Evolutionary conservation across 2,888 invertebrate species (phyloP).

Genomic region (Sinotaia quadrata): DNA sequence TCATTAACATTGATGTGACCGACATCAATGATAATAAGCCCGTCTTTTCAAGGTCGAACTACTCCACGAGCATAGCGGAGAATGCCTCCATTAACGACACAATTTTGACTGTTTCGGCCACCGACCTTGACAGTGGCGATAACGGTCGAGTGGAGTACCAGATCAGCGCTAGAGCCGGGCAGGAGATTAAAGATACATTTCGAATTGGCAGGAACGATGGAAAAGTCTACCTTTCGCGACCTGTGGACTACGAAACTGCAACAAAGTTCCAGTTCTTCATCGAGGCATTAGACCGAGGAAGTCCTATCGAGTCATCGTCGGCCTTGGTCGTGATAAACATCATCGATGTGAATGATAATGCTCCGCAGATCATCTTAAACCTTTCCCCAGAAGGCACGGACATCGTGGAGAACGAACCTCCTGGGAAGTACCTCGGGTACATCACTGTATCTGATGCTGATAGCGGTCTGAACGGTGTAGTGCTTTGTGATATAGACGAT

Average conservation of each 20-base stretch:
- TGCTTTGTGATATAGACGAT: conserved; percentile 32
- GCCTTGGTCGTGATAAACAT: conserved; percentile 76
- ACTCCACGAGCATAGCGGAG: conserved; percentile 54
- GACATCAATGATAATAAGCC: conserved; percentile 64
- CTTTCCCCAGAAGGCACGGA: conserved; percentile 82
- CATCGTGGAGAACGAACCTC: conserved; percentile 79
- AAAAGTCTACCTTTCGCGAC: conserved; percentile 83
- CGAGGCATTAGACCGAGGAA: conserved; percentile 54
- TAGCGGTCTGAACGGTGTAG: conserved; percentile 47
- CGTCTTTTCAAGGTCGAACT: conserved; percentile 47
- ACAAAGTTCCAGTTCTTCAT: conserved; percentile 82
- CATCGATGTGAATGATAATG: conserved; percentile 89
- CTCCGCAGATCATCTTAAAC: conserved; percentile 86
- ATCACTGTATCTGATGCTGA: conserved; percentile 80
- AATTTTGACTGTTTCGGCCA: conserved; percentile 79
- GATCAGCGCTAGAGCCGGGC: conserved; percentile 56
- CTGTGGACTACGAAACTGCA: conserved; percentile 87
- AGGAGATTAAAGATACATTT: conserved; percentile 51
- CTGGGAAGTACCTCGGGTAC: conserved; percentile 93
- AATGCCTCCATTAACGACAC: conserved; percentile 47
- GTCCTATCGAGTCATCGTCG: conserved; percentile 45
- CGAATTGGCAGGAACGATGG: conserved; percentile 89
- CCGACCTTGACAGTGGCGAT: conserved; percentile 86
- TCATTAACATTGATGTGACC: conserved; percentile 59
- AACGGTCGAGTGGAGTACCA: conserved; percentile 78